phyloP scores from a whole-genome alignment of 2,797 vertebrate species.

The Eleutherodactylus coqui region DNA sequence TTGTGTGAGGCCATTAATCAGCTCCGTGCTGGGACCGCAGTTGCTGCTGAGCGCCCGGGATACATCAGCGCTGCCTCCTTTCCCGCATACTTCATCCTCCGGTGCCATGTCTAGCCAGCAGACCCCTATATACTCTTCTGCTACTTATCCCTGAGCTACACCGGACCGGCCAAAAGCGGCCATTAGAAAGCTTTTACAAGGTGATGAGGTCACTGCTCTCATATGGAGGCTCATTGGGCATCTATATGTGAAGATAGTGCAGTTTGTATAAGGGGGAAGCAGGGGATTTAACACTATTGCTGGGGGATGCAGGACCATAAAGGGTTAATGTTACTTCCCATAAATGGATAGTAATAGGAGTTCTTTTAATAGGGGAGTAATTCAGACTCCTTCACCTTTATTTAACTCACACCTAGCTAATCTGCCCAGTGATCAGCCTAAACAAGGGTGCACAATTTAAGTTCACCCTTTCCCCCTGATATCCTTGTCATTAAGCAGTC shows the following conservation, averaged over 20 bases:
- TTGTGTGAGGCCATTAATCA: not conserved
- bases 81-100: too few species aligned
- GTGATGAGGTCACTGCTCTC: not conserved
- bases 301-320: not conserved
- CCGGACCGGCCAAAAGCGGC: not conserved
- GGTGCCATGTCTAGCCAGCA: too few species aligned
- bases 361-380: too few species aligned
- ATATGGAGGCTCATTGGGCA: not conserved
- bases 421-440: too few species aligned
- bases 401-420: too few species aligned
- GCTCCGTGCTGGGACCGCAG: not conserved
- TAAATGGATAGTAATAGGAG: not conserved
- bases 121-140: too few species aligned
- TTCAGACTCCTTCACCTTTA: too few species aligned
- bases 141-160: too few species aligned
- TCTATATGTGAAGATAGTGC: not conserved
- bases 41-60: too few species aligned
- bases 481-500: too few species aligned
- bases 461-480: not conserved
- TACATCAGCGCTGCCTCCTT: too few species aligned
- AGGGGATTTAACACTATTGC: not conserved
- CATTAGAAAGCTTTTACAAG: not conserved
- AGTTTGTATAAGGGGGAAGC: not conserved
- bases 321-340: not conserved
- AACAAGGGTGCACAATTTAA: not conserved